A percentile compares a stretch with the other conserved stretches of the same genome.
Conservation (phyloP, 2,797 vertebrate species). For the Sebastes glaucus region DNA sequence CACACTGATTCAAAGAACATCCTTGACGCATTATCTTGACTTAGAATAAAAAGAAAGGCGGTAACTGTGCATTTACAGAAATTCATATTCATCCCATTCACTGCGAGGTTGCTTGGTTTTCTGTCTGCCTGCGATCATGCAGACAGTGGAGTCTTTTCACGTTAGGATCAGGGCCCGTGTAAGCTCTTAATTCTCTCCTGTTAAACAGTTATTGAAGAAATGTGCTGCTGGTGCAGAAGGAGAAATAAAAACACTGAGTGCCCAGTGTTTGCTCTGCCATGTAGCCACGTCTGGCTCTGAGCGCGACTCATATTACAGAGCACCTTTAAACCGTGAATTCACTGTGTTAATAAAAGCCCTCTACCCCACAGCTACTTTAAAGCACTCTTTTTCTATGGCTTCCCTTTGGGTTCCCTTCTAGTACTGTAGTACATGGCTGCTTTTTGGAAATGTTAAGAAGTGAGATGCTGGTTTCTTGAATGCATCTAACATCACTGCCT, state of each 20-base stretch:
- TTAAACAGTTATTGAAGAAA: conserved; percentile 81
- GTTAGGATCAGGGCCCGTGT: conserved; percentile 71
- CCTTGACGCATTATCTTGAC: background rate
- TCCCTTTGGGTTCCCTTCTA: conserved; percentile 30
- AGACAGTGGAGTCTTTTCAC: conserved; percentile 75
- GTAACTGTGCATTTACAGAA: conserved; percentile 33
- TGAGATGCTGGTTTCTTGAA: conserved; percentile 20
- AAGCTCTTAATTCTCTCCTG: conserved; percentile 79
- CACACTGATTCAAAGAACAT: background rate
- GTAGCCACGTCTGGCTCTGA: conserved; percentile 68
- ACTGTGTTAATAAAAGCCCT: conserved; percentile 73
- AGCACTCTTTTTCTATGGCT: conserved; percentile 50
- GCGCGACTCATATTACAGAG: conserved; percentile 68
- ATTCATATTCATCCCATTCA: conserved; percentile 53
- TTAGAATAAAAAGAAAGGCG: conserved; percentile 16
- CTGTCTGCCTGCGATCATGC: conserved; percentile 65
- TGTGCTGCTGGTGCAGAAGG: conserved; percentile 77
- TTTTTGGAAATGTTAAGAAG: conserved; percentile 41
- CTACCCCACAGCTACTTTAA: conserved; percentile 66
- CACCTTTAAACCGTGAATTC: conserved; percentile 68
- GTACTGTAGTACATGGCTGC: conserved; percentile 7
- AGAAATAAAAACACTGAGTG: conserved; percentile 74
- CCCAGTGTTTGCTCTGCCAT: conserved; percentile 70
- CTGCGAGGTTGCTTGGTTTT: conserved; percentile 52
- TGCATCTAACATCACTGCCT: background rate